phyloP scores from a whole-genome alignment of 2,888 invertebrate genomes.

The Oligia strigilis region DNA sequence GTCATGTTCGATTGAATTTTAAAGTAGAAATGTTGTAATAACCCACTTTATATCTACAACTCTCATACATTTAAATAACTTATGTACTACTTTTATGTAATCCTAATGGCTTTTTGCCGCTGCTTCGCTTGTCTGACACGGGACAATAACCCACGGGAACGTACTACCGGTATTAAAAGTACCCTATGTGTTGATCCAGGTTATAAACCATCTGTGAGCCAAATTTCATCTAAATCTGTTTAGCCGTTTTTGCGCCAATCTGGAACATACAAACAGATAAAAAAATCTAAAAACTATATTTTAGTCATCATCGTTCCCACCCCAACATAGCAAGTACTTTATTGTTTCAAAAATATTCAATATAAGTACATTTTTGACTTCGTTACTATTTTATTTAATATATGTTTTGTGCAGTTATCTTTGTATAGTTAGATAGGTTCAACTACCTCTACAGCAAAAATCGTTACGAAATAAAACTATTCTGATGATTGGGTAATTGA shows the following conservation, averaged over 20 bases:
- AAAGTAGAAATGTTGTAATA: constrained; percentile 13
- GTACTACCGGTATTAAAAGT: neutral
- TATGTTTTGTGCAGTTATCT: neutral
- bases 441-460: too few species aligned
- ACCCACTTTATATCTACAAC: neutral
- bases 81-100: neutral
- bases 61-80: constrained; percentile 18
- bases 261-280: neutral
- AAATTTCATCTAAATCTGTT: neutral
- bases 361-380: neutral
- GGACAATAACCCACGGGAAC: neutral
- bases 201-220: neutral
- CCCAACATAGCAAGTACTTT: too few species aligned
- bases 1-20: constrained; percentile 26
- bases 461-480: too few species aligned
- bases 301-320: neutral
- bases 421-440: neutral
- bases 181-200: neutral
- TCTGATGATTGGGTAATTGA: too few species aligned
- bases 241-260: too few species aligned
- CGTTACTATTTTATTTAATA: neutral
- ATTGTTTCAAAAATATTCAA: too few species aligned
- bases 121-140: neutral
- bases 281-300: neutral
- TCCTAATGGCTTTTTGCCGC: neutral